phyloP scores from a whole-genome alignment of 2,797 vertebrate genomes.

The Atherinosoma microstoma region DNA sequence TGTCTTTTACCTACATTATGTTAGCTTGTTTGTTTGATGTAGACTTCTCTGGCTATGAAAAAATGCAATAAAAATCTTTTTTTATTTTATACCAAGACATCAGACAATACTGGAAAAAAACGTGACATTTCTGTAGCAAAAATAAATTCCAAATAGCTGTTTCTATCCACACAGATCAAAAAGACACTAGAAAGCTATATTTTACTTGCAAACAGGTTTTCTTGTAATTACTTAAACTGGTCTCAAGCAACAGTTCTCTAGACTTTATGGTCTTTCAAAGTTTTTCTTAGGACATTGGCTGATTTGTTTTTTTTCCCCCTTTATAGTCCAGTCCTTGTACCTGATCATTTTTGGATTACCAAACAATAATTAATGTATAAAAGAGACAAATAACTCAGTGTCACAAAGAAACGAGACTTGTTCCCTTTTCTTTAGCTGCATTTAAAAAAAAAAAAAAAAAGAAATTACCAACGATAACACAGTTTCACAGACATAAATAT shows the following conservation, averaged over 20 bases:
- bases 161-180: no score
- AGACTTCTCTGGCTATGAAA: neutral
- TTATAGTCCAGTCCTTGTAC: neutral
- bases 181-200: no score
- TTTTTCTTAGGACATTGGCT: no score
- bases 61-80: neutral
- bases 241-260: no score
- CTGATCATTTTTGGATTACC: neutral
- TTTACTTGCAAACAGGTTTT: no score
- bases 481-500: neutral
- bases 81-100: neutral
- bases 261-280: no score
- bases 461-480: neutral
- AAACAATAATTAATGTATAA: no score
- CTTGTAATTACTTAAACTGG: no score
- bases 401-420: neutral
- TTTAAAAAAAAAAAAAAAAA: neutral
- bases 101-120: neutral
- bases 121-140: no score
- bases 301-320: neutral
- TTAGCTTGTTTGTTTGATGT: neutral
- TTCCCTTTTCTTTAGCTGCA: neutral
- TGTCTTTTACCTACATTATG: neutral
- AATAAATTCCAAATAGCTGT: no score
- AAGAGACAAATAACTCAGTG: no score